Conservation (phyloP, 1,140 invertebrate species). For the Drosophila ercepeae region DNA sequence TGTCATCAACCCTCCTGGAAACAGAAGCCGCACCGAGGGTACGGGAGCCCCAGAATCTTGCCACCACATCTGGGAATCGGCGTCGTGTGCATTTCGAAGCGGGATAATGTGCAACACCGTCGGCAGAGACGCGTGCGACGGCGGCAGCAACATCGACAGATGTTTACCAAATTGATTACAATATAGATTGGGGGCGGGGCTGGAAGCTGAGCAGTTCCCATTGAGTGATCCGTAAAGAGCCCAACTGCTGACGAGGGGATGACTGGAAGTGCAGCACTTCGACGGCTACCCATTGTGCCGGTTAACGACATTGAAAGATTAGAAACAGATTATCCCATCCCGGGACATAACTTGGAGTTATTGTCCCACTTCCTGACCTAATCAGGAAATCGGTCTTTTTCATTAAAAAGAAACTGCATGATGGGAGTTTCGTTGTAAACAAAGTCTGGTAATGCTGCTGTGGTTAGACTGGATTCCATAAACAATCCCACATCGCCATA, state of each 20-base stretch:
- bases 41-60: neutral
- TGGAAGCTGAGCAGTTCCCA: conserved; percentile 32
- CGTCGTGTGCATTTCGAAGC: conserved; percentile 70
- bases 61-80: conserved; percentile 69
- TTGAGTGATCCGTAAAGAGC: conserved; percentile 63
- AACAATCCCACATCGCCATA: conserved; percentile 54
- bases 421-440: conserved; percentile 35
- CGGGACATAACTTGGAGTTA: conserved; percentile 5
- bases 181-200: conserved; percentile 27
- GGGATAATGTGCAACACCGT: conserved; percentile 69
- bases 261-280: conserved; percentile 42
- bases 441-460: conserved; percentile 38
- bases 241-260: conserved; percentile 15
- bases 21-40: neutral
- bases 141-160: conserved; percentile 57
- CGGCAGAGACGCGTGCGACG: conserved; percentile 63
- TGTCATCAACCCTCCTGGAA: conserved; percentile 63
- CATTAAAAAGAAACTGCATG: conserved; percentile 21
- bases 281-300: conserved; percentile 22
- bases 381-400: neutral
- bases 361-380: conserved; percentile 15
- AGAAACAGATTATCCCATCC: conserved; percentile 42
- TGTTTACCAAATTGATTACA: conserved; percentile 80
- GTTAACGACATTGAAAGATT: conserved; percentile 72
- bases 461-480: conserved; percentile 40